Evolutionary conservation across 2,113 vertebrate genomes (phyloP), one percentile per base, ranked within the genome.

Genomic region (Daphoenositta chrysoptera): DNA sequence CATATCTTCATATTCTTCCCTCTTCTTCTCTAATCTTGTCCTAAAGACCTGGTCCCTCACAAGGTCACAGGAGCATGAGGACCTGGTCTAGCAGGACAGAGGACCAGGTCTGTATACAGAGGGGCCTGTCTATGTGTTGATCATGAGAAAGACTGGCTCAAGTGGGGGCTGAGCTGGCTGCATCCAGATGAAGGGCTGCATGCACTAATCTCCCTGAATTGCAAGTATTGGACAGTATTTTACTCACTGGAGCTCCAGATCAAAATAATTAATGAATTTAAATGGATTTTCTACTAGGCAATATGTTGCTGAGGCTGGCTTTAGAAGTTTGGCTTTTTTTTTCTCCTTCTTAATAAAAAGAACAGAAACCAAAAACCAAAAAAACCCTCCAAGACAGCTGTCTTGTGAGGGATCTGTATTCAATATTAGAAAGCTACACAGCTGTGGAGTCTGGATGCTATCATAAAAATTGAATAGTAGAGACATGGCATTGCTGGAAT

Each of bases 391-490:
- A 83, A 92, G 76, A 86, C 97, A 98, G 95, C 96, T 98, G 97
- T 95, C 90, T 95, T 83, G 23, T 35, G 83, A 96, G 48, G 20
- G 88, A 71, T 86, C 70, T 96, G 92, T 87, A 93, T 96, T 97
- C 63, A 93, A 39, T 83, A 50, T 91, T 83, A 94, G 92, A 88
- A 96, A 97, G 83, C 87, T 89, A 71, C 96, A 94, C 97, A 98
- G 95, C 97, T 98, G 97, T 94, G 95, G 83, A 97, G 86, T 92
- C 92, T 97, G 94, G 92, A 97, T 96, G 92, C 88, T 95, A 88
- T 88, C 66, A 84, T 85, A 96, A 96, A 96, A 96, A 90, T 50
- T 95, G 90, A 80, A 85, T 45, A 95, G 58, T 75, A 80, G 66
- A 93, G 83, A 95, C 68, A 97, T 94, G 96, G 80, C 90, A 94